Percentiles rank a stretch among this genome's conserved stretches.
Evolutionary conservation across 2,888 invertebrate species (phyloP).

Genomic region (Zaprionus lineosus): DNA sequence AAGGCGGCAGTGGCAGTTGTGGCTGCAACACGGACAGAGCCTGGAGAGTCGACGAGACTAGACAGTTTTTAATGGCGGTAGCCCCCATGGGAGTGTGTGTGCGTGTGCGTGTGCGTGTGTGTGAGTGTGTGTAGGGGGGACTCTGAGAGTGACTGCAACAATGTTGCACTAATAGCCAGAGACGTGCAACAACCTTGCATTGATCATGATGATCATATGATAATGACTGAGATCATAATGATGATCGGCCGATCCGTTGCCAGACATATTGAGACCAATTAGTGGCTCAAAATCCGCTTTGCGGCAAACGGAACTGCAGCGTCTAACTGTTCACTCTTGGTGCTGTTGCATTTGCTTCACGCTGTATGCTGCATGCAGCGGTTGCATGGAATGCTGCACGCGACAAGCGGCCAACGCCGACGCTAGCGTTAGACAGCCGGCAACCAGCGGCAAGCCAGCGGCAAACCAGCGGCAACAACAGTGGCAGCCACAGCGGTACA

Average conservation of each 20-base stretch:
- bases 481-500: slow-evolving; percentile 32
- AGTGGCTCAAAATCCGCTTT: slow-evolving; percentile 80
- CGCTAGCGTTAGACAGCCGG: slow-evolving; percentile 18
- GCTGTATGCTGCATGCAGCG: slow-evolving; percentile 19
- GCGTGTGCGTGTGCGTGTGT: too few relatives aligned
- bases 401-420: slow-evolving; percentile 50
- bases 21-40: too few relatives aligned
- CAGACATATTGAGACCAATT: slow-evolving; percentile 77
- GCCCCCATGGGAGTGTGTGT: too few relatives aligned
- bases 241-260: slow-evolving; percentile 37
- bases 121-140: not conserved
- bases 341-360: slow-evolving; percentile 11
- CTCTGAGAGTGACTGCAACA: slow-evolving; percentile 48
- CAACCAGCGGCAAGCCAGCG: not conserved
- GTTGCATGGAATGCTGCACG: slow-evolving; percentile 69
- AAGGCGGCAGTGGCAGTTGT: slow-evolving; percentile 17
- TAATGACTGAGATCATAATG: slow-evolving; percentile 26
- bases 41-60: slow-evolving; percentile 9
- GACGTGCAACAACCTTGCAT: slow-evolving; percentile 69
- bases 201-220: slow-evolving; percentile 28
- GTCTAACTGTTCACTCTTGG: slow-evolving; percentile 70
- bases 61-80: not conserved
- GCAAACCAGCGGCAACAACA: slow-evolving; percentile 14
- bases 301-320: slow-evolving; percentile 80
- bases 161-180: slow-evolving; percentile 65